Evolutionary conservation across 1,140 invertebrate genomes (phyloP).

Genomic region (Trissolcus basalis): DNA sequence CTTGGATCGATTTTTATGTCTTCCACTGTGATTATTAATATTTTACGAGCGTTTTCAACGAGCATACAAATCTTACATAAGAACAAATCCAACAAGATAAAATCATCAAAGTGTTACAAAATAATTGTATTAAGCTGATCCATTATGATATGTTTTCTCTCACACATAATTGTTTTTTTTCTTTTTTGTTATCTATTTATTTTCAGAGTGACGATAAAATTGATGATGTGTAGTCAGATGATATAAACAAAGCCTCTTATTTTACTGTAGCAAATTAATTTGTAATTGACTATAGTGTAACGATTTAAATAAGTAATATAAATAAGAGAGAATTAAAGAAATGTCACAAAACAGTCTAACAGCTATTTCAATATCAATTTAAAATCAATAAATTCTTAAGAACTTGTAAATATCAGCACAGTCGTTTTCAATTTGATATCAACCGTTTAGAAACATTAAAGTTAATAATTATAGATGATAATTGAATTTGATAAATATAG

Average conservation of each 20-base stretch:
- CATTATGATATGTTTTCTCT: constrained; percentile 52
- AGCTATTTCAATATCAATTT: constrained; percentile 2
- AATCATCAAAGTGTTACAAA: not conserved
- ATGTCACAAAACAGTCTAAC: constrained; percentile 1
- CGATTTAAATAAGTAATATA: not conserved
- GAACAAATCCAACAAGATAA: not conserved
- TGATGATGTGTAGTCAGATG: too few relatives aligned
- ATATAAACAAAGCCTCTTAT: too few relatives aligned
- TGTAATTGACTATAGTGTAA: not conserved
- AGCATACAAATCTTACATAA: constrained; percentile 3
- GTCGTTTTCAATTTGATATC: constrained; percentile 24
- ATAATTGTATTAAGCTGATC: constrained; percentile 33
- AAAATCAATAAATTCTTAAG: not conserved
- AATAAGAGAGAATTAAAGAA: not conserved
- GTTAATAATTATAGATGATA: too few relatives aligned
- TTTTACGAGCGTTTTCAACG: constrained; percentile 1
- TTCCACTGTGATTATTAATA: too few relatives aligned
- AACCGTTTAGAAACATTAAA: constrained; percentile 10
- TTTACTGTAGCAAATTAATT: too few relatives aligned
- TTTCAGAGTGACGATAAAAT: not conserved
- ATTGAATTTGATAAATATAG: not conserved
- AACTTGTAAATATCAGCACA: constrained; percentile 27
- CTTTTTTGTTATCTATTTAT: constrained; percentile 12
- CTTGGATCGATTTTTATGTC: not conserved
- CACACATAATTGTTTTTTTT: constrained; percentile 20